Conservation (phyloP, 2,797 vertebrate species). For the Propithecus deckenii region DNA sequence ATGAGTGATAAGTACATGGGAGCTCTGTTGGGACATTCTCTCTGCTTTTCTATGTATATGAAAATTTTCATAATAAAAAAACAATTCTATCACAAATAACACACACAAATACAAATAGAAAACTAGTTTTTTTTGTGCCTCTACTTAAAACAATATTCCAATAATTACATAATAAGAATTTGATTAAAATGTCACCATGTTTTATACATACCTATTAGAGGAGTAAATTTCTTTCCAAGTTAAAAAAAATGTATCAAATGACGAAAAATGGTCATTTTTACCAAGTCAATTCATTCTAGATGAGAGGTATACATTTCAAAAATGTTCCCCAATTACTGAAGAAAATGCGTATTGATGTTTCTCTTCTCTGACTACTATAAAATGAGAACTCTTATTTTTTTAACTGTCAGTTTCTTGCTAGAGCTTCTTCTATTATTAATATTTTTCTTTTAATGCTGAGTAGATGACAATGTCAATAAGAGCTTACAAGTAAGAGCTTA, state of each 20-base stretch:
- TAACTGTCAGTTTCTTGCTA: background rate
- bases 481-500: background rate
- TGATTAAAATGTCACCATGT: background rate
- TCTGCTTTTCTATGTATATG: background rate
- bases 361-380: background rate
- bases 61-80: slow-evolving; percentile 21
- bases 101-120: background rate
- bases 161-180: slow-evolving; percentile 8
- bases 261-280: background rate
- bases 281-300: background rate
- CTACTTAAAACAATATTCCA: background rate
- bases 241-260: background rate
- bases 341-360: background rate
- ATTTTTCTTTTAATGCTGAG: background rate
- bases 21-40: background rate
- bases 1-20: background rate
- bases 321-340: background rate
- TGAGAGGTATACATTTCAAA: background rate
- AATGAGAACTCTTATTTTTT: background rate
- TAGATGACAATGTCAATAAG: background rate
- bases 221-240: slow-evolving; percentile 1
- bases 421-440: background rate
- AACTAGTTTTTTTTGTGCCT: background rate
- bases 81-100: background rate
- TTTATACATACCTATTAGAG: background rate